Evolutionary conservation across 2,888 invertebrate species (phyloP).

Genomic region (Rhaphigaster nebulosa): DNA sequence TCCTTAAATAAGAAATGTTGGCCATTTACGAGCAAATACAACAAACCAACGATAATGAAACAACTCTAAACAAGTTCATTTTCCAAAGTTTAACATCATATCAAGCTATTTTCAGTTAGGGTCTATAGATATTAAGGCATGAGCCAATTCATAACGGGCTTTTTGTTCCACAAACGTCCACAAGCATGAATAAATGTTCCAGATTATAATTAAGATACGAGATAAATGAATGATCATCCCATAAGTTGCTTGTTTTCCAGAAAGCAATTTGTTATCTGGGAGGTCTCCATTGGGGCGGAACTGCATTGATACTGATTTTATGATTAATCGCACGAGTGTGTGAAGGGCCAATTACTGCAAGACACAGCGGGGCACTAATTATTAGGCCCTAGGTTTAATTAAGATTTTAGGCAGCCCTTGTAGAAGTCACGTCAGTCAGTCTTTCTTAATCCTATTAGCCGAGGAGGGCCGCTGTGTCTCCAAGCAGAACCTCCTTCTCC

Average conservation of each 20-base stretch:
- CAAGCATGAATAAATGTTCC: neutral
- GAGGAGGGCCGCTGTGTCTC: constrained; percentile 6
- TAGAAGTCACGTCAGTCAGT: constrained; percentile 37
- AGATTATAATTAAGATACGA: constrained; percentile 19
- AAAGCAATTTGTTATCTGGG: neutral
- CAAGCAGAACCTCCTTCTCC: constrained; percentile 40
- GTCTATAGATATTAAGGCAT: neutral
- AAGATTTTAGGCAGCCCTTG: constrained; percentile 45
- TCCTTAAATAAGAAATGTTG: too few relatives aligned
- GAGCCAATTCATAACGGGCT: neutral
- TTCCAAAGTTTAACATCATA: neutral
- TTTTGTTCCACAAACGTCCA: neutral
- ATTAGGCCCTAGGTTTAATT: constrained; percentile 49
- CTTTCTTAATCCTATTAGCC: constrained; percentile 48
- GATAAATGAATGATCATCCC: constrained; percentile 13
- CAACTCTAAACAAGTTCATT: neutral
- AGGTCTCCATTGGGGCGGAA: neutral
- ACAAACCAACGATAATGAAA: too few relatives aligned
- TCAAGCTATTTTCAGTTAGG: neutral
- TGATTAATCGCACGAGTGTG: constrained; percentile 32
- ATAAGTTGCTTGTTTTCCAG: constrained; percentile 23
- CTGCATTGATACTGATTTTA: constrained; percentile 44
- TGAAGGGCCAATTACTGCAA: constrained; percentile 39
- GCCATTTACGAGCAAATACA: too few relatives aligned
- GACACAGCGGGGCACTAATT: constrained; percentile 18